phyloP scores from a whole-genome alignment of 1,140 invertebrate species.

The Zelostemma sp. region DNA sequence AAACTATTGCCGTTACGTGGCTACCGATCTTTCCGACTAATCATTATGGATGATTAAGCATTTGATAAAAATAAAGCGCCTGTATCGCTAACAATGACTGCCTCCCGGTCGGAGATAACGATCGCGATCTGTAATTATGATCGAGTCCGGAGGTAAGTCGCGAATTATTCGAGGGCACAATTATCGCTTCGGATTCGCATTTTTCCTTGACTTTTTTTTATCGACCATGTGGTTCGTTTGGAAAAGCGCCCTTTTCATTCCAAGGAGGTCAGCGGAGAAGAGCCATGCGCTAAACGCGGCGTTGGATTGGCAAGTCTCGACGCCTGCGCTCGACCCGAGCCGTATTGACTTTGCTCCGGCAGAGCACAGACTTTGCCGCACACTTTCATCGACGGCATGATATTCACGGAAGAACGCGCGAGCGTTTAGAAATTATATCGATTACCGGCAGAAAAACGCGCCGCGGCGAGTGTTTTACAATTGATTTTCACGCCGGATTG shows the following conservation, averaged over 20 bases:
- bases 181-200: too few species aligned
- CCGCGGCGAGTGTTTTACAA: conserved; percentile 57
- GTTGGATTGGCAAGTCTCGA: conserved; percentile 51
- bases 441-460: conserved; percentile 15
- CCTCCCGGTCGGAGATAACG: conserved; percentile 22
- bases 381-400: conserved; percentile 6
- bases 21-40: conserved; percentile 21
- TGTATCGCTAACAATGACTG: conserved; percentile 40
- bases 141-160: conserved; percentile 29
- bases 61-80: conserved; percentile 42
- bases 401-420: background rate
- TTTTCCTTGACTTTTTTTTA: too few species aligned
- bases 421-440: background rate
- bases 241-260: conserved; percentile 15
- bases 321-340: conserved; percentile 55
- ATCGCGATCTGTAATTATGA: conserved; percentile 41
- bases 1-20: background rate
- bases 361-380: conserved; percentile 23
- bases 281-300: conserved; percentile 52
- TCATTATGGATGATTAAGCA: conserved; percentile 44
- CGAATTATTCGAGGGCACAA: conserved; percentile 17
- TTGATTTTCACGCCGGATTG: conserved; percentile 66
- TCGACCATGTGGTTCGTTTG: too few species aligned
- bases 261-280: conserved; percentile 20
- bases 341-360: conserved; percentile 65